phyloP scores from a whole-genome alignment of 2,888 invertebrate species.

The Caenorhabditis auriculariae region DNA sequence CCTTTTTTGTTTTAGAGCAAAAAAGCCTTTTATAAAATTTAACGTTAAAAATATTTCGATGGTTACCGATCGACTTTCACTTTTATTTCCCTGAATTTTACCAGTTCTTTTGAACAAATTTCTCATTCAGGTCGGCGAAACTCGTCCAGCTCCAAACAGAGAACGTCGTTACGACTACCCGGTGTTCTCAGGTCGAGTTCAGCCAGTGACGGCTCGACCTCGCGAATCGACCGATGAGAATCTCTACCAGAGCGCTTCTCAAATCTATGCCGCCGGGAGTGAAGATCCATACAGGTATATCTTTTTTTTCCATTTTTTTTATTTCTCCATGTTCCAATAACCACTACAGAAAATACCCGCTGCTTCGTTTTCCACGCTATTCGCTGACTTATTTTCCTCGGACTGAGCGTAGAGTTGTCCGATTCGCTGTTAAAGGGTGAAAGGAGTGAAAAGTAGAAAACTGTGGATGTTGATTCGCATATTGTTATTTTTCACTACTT shows the following conservation, averaged over 20 bases:
- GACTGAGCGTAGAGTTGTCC: not conserved
- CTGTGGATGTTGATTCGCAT: too few species aligned
- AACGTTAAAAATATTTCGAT: too few species aligned
- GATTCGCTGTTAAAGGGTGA: not conserved
- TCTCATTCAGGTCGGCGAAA: slow-evolving; percentile 36
- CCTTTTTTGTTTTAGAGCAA: too few species aligned
- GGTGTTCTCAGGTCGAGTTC: slow-evolving; percentile 37
- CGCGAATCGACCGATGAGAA: slow-evolving; percentile 21
- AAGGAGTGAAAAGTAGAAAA: too few species aligned
- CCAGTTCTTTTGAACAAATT: too few species aligned
- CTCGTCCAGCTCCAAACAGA: slow-evolving; percentile 10
- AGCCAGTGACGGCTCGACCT: slow-evolving; percentile 5
- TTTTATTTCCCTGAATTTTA: too few species aligned
- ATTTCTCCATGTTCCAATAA: too few species aligned
- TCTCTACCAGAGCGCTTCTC: slow-evolving; percentile 57
- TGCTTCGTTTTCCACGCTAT: slow-evolving; percentile 1
- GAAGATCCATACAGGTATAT: slow-evolving; percentile 57
- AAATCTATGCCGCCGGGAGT: slow-evolving; percentile 51
- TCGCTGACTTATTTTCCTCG: not conserved
- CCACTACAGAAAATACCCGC: too few species aligned
- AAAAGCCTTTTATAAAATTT: too few species aligned
- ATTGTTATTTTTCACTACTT: too few species aligned
- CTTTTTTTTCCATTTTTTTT: not conserved
- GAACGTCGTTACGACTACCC: slow-evolving; percentile 52
- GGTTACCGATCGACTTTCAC: too few species aligned